Evolutionary conservation across 1,140 invertebrate genomes (phyloP).

Genomic region (Drosophila willistoni): DNA sequence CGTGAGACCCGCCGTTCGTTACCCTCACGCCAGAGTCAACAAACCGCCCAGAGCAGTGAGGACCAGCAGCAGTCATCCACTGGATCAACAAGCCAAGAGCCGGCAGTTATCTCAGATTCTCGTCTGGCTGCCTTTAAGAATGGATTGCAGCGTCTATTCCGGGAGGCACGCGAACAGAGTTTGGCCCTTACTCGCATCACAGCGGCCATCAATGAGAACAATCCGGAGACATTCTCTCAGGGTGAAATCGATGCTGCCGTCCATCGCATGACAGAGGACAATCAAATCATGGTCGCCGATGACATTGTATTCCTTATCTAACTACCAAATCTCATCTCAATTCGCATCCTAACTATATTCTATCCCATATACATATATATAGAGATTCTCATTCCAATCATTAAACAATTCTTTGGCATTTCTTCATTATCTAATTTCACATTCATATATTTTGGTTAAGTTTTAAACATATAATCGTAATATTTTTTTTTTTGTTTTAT

Average conservation of each 20-base stretch:
- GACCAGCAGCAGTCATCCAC: conserved; percentile 19
- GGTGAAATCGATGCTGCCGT: conserved; percentile 92
- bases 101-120: conserved; percentile 52
- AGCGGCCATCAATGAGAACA: conserved; percentile 86
- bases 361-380: background rate
- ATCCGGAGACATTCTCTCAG: conserved; percentile 86
- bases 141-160: conserved; percentile 87
- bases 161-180: conserved; percentile 88
- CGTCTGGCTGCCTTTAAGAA: conserved; percentile 86
- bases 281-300: conserved; percentile 96
- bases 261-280: conserved; percentile 92
- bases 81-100: conserved; percentile 15
- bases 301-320: conserved; percentile 94
- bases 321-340: conserved; percentile 47
- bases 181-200: conserved; percentile 86
- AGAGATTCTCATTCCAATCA: conserved; percentile 5
- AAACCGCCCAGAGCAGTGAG: conserved; percentile 13
- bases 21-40: conserved; percentile 28
- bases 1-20: conserved; percentile 70
- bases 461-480: too few species aligned
- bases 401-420: background rate
- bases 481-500: too few species aligned
- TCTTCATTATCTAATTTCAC: too few species aligned
- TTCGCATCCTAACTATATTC: background rate
- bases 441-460: too few species aligned